A percentile compares a stretch with the other conserved stretches of the same genome.
These are phyloP conservation scores for Orientallactaga sibirica DNA, from an alignment of 2,797 vertebrate genomes.

Conservation along the genomic window DNA sequence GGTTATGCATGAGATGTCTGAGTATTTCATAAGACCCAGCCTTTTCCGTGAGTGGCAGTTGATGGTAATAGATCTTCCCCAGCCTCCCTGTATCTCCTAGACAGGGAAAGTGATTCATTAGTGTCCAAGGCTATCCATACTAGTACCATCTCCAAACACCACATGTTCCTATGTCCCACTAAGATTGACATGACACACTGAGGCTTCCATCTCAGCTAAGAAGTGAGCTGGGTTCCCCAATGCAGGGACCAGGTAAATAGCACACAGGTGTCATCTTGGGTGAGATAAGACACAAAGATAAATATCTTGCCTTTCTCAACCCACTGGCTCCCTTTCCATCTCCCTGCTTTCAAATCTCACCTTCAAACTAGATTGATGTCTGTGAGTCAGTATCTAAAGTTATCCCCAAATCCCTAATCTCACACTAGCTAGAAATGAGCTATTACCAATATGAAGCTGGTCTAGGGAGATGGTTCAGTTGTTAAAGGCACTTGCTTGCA, in stretches of 20 bases:
- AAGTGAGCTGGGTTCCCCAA: background rate
- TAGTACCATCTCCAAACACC: background rate
- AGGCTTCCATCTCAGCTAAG: background rate
- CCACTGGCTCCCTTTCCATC: background rate
- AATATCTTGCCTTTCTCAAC: background rate
- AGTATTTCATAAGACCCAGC: background rate
- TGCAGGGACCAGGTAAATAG: background rate
- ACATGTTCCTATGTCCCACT: background rate
- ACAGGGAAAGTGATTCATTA: background rate
- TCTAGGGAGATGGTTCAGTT: too few relatives aligned
- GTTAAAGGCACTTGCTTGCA: too few relatives aligned
- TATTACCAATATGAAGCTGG: background rate
- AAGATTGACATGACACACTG: background rate
- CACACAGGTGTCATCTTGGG: too few relatives aligned
- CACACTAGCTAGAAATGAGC: constrained; percentile 13
- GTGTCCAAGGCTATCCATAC: background rate
- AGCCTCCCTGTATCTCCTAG: background rate
- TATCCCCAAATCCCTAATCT: background rate
- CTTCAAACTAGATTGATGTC: background rate
- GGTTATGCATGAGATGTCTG: background rate
- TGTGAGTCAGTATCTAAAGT: background rate
- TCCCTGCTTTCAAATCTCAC: background rate
- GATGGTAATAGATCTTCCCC: background rate
- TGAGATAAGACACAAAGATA: background rate
- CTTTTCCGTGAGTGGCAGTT: background rate